Evolutionary conservation across 2,888 invertebrate species (phyloP), one percentile per base, ranked within the genome.

Genomic region (Cremastobaeus sp.): DNA sequence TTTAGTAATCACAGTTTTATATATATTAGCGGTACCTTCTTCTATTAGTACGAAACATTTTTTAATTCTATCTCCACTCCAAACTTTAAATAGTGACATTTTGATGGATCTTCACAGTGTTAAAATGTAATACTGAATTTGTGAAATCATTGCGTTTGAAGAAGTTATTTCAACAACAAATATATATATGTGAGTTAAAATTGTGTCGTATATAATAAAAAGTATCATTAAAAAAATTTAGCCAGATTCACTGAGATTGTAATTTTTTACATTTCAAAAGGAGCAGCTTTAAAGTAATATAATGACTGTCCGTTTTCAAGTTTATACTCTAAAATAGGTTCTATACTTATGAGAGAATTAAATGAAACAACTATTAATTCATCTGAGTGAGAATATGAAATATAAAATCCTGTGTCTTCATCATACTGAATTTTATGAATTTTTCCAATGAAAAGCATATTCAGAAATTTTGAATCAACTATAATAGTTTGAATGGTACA

Each of bases 321-420:
- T 12, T 43, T 43, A 25, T 43, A 43, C 9, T 43, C 25, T 14
- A 54, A 54, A 21, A 54, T 39, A 25, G 54, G 39, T 39, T 54
- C 39, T 9, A 39, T 25, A 39, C 39, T 11, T 1, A 54, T 39
- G 0, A 54, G 39, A 1, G 37, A 17, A 5, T 54, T 30, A 15
- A 39, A 39, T 39, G 39, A 39, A 17, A 54, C 11, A 21, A 37
- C 37, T 9, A 39, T 28, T 11, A 28, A 28, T 11, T 54, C 54
- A 28, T 54, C 14, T n/a, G 39, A 39, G 0, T 54, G 17, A 25
- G 3, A 14, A 17, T 54, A 20, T 3, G 25, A 21, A 15, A 35
- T 25, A 17, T 39, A 54, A 4, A 54, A 54, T 17, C 54, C 54
- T 39, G 6, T 39, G 4, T 39, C 54, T 28, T 3, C 17, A 6